phyloP scores from a whole-genome alignment of 2,888 invertebrate species.

The Fabriciana adippe region DNA sequence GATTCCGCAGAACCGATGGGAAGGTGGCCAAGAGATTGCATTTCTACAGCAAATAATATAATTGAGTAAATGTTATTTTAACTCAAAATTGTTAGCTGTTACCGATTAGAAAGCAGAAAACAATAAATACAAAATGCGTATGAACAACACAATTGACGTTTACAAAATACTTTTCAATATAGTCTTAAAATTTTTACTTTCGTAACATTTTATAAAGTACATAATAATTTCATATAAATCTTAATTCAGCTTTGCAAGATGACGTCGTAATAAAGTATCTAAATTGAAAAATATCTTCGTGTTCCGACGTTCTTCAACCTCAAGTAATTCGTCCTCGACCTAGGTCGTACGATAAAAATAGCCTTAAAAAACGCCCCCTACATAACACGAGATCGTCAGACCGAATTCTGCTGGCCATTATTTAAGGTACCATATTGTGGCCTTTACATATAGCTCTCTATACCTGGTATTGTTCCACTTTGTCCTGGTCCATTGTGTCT shows the following conservation, averaged over 20 bases:
- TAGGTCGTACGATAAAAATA: constrained; percentile 37
- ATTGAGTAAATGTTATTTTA: constrained; percentile 3
- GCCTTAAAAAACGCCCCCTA: constrained; percentile 42
- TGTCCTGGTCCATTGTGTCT: constrained; percentile 42
- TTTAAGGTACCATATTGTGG: constrained; percentile 45
- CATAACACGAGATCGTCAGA: constrained; percentile 42
- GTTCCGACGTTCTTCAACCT: constrained; percentile 11
- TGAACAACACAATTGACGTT: too few species aligned
- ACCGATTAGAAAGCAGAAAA: background rate
- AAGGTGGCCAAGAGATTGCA: constrained; percentile 18
- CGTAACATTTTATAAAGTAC: too few species aligned
- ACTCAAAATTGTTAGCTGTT: background rate
- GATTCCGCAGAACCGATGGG: constrained; percentile 23
- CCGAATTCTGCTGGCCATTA: constrained; percentile 43
- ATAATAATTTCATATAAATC: too few species aligned
- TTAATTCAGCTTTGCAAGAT: background rate
- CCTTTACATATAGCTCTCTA: constrained; percentile 43
- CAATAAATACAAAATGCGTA: too few species aligned
- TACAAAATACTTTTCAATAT: too few species aligned
- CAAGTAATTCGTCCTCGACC: constrained; percentile 31
- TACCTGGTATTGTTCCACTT: constrained; percentile 41
- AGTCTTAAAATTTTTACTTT: too few species aligned
- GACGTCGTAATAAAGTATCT: background rate
- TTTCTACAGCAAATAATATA: constrained; percentile 13
- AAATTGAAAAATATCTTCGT: constrained; percentile 26